These are phyloP conservation scores for Megalurothrips usitatus DNA, from an alignment of 2,888 invertebrate genomes.

Conservation along the genomic window DNA sequence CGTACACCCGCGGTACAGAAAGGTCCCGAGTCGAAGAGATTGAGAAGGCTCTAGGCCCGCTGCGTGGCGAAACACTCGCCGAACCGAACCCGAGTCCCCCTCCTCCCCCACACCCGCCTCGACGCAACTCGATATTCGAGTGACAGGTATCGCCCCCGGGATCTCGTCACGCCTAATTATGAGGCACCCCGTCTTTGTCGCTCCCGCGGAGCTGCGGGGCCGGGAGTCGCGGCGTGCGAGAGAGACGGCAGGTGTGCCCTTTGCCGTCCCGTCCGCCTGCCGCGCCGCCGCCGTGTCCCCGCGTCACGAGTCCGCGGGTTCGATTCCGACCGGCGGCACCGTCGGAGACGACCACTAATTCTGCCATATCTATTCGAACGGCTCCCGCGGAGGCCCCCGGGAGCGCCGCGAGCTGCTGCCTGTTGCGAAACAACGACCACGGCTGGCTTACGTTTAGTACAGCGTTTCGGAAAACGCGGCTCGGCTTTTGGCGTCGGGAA, in stretches of 20 bases:
- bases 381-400: background rate
- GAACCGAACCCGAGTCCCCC: background rate
- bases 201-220: no score
- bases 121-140: background rate
- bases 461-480: background rate
- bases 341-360: background rate
- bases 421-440: background rate
- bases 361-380: background rate
- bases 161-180: slow-evolving; percentile 20
- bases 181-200: background rate
- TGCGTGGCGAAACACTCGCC: no score
- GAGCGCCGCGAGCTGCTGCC: background rate
- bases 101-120: background rate
- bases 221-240: background rate
- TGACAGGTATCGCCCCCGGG: slow-evolving; percentile 10
- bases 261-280: background rate
- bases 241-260: background rate
- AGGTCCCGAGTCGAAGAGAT: no score
- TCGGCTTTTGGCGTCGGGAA: no score
- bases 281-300: background rate
- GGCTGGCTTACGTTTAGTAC: background rate
- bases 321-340: background rate
- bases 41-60: no score
- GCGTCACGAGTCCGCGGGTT: background rate
- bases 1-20: no score